phyloP scores from a whole-genome alignment of 2,888 invertebrate genomes.

The Morpho deidamia region DNA sequence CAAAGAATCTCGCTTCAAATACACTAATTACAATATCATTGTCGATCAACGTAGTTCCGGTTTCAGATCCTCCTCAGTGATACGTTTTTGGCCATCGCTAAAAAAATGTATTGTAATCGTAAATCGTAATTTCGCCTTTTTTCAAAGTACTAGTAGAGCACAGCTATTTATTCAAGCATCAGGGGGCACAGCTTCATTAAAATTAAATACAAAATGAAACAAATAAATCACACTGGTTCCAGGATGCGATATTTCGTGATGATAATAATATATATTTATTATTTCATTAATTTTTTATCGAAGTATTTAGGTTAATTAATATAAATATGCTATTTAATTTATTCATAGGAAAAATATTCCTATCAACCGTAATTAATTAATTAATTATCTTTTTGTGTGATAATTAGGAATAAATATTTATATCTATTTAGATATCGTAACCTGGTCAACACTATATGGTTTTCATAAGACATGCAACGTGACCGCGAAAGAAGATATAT shows the following conservation, averaged over 20 bases:
- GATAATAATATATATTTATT: too few relatives aligned
- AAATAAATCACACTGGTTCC: background rate
- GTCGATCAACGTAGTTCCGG: conserved; percentile 65
- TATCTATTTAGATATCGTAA: too few relatives aligned
- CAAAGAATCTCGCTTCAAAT: conserved; percentile 26
- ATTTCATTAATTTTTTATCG: too few relatives aligned
- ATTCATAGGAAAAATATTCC: background rate
- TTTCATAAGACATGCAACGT: too few relatives aligned
- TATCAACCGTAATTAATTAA: background rate
- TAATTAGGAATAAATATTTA: too few relatives aligned
- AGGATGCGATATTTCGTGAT: background rate
- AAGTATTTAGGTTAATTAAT: too few relatives aligned
- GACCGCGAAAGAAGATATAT: too few relatives aligned
- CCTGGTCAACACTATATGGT: too few relatives aligned
- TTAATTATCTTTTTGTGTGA: background rate
- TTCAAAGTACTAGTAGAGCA: conserved; percentile 40
- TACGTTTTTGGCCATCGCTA: conserved; percentile 41
- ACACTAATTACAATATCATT: conserved; percentile 34
- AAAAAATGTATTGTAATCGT: conserved; percentile 54
- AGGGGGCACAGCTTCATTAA: conserved; percentile 11
- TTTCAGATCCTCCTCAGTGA: conserved; percentile 66
- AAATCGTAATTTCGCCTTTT: conserved; percentile 50
- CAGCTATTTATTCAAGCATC: conserved; percentile 24
- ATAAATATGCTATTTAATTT: too few relatives aligned
- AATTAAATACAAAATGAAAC: conserved; percentile 9